These are phyloP conservation scores for Pycnomerus fuliginosus DNA, from an alignment of 2,888 invertebrate species.

Conservation along the genomic window DNA sequence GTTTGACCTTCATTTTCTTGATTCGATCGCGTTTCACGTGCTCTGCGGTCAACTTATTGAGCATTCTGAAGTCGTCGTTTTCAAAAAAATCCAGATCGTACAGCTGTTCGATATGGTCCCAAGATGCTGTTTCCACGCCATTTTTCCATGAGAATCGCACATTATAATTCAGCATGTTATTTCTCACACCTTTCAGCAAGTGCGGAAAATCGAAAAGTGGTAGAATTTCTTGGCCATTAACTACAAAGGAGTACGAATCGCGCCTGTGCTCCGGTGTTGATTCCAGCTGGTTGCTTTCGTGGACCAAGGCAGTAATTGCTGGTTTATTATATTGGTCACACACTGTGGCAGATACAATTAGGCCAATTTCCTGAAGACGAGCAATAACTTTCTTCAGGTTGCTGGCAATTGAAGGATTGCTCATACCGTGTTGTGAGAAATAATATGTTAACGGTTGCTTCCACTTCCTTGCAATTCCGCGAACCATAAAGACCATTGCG, in stretches of 20 bases:
- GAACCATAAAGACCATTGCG: not conserved
- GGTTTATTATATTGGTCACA: constrained; percentile 1
- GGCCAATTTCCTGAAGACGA: not conserved
- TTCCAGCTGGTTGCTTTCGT: not conserved
- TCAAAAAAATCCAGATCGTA: not conserved
- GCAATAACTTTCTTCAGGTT: not conserved
- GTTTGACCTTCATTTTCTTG: constrained; percentile 1
- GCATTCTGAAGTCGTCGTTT: not conserved
- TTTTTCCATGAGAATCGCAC: not conserved
- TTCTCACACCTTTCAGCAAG: not conserved
- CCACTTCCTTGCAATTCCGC: not conserved
- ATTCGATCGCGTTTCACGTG: not conserved
- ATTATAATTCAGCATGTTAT: not conserved
- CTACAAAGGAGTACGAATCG: not conserved
- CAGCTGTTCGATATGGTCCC: not conserved
- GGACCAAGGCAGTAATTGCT: not conserved
- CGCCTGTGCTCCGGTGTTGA: not conserved
- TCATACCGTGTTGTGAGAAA: not conserved
- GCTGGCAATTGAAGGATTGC: not conserved
- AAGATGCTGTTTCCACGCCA: not conserved
- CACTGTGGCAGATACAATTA: not conserved
- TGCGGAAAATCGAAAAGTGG: not conserved
- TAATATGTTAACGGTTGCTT: not conserved
- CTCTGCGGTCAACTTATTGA: not conserved
- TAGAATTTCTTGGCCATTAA: not conserved